Percentiles rank a stretch among this genome's conserved stretches.
These are phyloP conservation scores for Propithecus deckenii DNA, from an alignment of 2,797 vertebrate genomes.

Conservation along the genomic window DNA sequence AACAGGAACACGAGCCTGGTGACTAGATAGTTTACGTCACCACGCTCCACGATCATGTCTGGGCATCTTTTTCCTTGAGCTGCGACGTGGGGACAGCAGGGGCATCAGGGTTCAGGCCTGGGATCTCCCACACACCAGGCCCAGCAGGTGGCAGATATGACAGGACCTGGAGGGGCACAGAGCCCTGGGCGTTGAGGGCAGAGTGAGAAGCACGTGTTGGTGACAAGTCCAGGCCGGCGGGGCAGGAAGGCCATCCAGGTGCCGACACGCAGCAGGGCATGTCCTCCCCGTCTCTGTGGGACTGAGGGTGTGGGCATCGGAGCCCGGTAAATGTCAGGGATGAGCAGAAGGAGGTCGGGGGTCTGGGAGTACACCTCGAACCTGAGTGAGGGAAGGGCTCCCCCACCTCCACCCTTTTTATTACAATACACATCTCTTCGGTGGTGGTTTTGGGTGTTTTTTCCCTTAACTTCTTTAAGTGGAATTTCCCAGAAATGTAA, in stretches of 20 bases:
- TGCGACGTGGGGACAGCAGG: fast-evolving
- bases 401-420: not conserved
- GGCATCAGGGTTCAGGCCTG: fast-evolving
- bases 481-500: not conserved
- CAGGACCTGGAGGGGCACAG: not conserved
- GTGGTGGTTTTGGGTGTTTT: not conserved
- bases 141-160: not conserved
- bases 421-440: not conserved
- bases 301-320: not conserved
- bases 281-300: not conserved
- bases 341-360: not conserved
- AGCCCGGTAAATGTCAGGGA: not conserved
- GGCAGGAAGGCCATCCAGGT: not conserved
- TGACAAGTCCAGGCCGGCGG: not conserved
- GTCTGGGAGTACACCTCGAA: not conserved
- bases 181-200: not conserved
- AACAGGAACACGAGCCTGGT: not conserved
- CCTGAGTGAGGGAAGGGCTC: not conserved
- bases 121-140: no score
- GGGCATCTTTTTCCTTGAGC: not conserved
- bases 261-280: not conserved
- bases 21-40: not conserved
- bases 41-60: not conserved
- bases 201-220: not conserved
- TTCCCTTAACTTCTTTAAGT: not conserved